phyloP scores from a whole-genome alignment of 2,888 invertebrate genomes.

The Hecatera dysodea region DNA sequence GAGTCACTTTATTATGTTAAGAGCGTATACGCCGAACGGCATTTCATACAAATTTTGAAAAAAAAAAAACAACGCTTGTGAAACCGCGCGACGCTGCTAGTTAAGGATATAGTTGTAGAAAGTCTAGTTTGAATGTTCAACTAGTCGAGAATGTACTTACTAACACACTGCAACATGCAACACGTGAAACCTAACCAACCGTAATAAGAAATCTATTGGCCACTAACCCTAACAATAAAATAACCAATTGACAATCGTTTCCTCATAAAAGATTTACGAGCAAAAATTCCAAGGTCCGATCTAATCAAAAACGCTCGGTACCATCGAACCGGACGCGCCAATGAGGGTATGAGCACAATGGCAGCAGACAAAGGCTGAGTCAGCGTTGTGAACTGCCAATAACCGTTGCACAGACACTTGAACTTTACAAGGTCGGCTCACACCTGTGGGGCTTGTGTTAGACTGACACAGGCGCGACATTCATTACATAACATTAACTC shows the following conservation, averaged over 20 bases:
- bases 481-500: not conserved
- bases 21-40: too few relatives aligned
- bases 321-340: slow-evolving; percentile 52
- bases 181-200: not conserved
- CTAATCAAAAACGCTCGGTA: slow-evolving; percentile 35
- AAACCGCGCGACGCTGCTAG: too few relatives aligned
- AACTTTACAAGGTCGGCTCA: slow-evolving; percentile 61
- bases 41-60: too few relatives aligned
- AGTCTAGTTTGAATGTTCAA: too few relatives aligned
- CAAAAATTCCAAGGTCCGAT: slow-evolving; percentile 13
- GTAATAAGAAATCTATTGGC: too few relatives aligned
- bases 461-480: not conserved
- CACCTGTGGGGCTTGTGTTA: slow-evolving; percentile 23
- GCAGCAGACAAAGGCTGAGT: slow-evolving; percentile 56
- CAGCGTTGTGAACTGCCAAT: slow-evolving; percentile 52
- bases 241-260: not conserved
- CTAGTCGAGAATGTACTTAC: too few relatives aligned
- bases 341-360: slow-evolving; percentile 51
- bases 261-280: slow-evolving; percentile 21
- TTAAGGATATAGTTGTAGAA: too few relatives aligned
- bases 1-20: too few relatives aligned
- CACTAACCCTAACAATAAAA: not conserved
- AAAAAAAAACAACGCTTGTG: too few relatives aligned
- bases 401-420: slow-evolving; percentile 58
- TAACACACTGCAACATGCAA: too few relatives aligned